Evolutionary conservation across 2,888 invertebrate genomes (phyloP), one percentile per base, ranked within the genome.

Genomic region (Seladonia tumulorum): DNA sequence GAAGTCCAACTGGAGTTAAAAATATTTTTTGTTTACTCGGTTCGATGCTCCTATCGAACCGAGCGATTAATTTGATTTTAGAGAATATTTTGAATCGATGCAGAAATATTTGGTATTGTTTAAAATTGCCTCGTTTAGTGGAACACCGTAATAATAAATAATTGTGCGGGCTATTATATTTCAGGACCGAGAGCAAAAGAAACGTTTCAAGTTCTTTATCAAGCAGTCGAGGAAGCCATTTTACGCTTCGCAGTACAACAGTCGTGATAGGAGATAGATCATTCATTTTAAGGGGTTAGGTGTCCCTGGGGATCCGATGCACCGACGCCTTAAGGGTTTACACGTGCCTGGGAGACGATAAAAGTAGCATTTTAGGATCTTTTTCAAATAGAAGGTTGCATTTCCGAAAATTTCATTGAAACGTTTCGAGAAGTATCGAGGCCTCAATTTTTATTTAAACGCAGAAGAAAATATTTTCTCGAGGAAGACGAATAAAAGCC

Each of bases 191-290:
- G 18, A 63, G 8, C 29, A 18, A 29, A 25, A 63, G 57, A 60
- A 63, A 63, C 18, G 63, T 63, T 29, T 7, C 2, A 63, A 29
- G 63, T 29, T 18, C 63, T 63, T 63, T 35, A 29, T 63, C 63
- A 35, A 25, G 29, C 29, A 18, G 63, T 35, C 18, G 29, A 29
- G 29, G 63, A 63, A 35, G 29, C 63, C 29, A 63, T 63, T 63
- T 63, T 35, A 63, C 63, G 63, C 63, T 63, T 35, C 29, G 63
- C 29, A 35, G 35, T 63, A 63, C 63, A 63, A 63, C 71, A n/a
- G 71, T 45, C 71, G 71, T 71, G 63, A 63, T 63, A 63, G 63
- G 18, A 63, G 63, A 63, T 63, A 35, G 63, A 63, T 63, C 63
- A 63, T 63, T 63, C 63, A 29, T 63, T 63, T 63, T 63, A 63